Base-by-base conservation (phyloP, 2,888 invertebrate genomes). In the Candidula unifasciata region DNA sequence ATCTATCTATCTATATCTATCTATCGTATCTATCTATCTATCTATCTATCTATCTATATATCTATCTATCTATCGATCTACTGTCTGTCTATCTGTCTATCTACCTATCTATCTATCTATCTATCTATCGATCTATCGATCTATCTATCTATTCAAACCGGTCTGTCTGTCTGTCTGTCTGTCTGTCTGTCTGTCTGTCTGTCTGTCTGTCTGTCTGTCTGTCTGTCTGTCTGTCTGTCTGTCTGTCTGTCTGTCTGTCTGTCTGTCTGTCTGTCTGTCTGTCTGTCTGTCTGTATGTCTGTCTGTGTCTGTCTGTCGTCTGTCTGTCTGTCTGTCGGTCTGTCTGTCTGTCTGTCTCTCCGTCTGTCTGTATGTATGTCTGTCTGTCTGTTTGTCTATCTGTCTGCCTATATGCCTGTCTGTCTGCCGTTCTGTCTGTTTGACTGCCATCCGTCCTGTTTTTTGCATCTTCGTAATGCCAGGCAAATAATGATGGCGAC, bases 1-100 rank as follows among this genome's bases (percentile, higher is more conserved):
- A 60, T 60, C 60, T 60, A 60, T 60, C 60, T 60, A 60, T 60
- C 60, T n/a, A n/a, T 60, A 60, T 60, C 60, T 60, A 60, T 60
- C 60, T 60, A 60, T 60, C 5, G n/a, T 60, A 60, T 60, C 60
- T 60, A 60, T 60, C 60, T 60, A 60, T 60, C 60, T 60, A 60
- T 60, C 60, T 60, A 60, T 60, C 60, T 60, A 60, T 60, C 60
- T 60, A 60, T 60, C 60, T 60, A 60, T 60, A 5, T 60, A 60
- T 60, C 60, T 60, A 60, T 24, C 60, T n/a, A 60, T 8, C 16
- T 18, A 6, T 10, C 10, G 10, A 44, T 44, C 44, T 44, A 44
- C 44, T 3, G 18, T 60, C 60, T n/a, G 18, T 60, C 60, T 60
- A 60, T 60, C 60, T 60, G 18, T 60, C 60, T 60, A 60, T 60